These are phyloP conservation scores for Pelodytes ibericus DNA, from an alignment of 2,797 vertebrate genomes.

Conservation along the genomic window DNA sequence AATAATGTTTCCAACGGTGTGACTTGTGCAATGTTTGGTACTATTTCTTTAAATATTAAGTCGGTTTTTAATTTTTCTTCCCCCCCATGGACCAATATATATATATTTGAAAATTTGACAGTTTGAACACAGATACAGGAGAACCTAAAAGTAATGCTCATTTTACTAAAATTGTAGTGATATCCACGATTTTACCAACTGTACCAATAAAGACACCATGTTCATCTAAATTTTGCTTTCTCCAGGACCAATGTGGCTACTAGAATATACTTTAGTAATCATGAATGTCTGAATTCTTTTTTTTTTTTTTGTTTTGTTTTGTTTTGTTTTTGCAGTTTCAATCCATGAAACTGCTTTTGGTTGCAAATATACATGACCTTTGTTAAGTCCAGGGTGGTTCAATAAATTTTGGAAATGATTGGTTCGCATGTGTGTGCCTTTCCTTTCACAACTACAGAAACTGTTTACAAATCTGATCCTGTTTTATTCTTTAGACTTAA, in stretches of 20 bases:
- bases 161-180: neutral
- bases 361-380: slow-evolving; percentile 1
- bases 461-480: too few relatives aligned
- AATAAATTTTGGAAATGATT: slow-evolving; percentile 7
- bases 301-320: neutral
- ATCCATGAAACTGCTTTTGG: neutral
- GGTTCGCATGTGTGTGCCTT: slow-evolving; percentile 4
- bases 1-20: slow-evolving; percentile 1
- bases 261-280: slow-evolving; percentile 9
- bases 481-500: too few relatives aligned
- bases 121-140: slow-evolving; percentile 3
- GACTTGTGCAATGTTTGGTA: slow-evolving; percentile 42
- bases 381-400: neutral
- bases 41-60: slow-evolving; percentile 31
- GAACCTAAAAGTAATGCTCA: neutral
- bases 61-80: slow-evolving; percentile 9
- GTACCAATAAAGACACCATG: neutral
- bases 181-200: neutral
- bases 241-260: slow-evolving; percentile 32
- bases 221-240: neutral
- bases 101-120: slow-evolving; percentile 3
- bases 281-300: neutral
- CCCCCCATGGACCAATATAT: slow-evolving; percentile 34
- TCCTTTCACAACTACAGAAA: slow-evolving; percentile 6
- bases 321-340: neutral